These are phyloP conservation scores for Ypsolopha scabrella DNA, from an alignment of 2,888 invertebrate species.

Conservation along the genomic window DNA sequence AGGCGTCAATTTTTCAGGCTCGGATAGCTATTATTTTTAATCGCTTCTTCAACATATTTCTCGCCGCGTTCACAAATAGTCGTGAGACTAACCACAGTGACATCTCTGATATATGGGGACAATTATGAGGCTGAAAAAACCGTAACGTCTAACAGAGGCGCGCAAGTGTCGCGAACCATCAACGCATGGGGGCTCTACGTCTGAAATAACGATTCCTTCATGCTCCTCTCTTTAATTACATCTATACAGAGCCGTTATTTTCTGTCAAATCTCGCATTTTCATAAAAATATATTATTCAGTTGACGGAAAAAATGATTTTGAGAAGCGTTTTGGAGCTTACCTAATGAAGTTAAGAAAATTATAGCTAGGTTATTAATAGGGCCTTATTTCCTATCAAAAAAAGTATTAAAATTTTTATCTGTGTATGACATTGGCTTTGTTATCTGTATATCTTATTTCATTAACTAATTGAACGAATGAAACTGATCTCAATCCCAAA, in stretches of 20 bases:
- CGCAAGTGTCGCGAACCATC: conserved; percentile 43
- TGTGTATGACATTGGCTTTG: too few relatives aligned
- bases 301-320: too few relatives aligned
- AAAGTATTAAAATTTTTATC: too few relatives aligned
- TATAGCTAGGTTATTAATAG: too few relatives aligned
- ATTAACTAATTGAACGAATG: too few relatives aligned
- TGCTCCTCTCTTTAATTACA: conserved; percentile 2
- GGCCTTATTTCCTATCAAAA: too few relatives aligned
- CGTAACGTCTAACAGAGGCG: conserved; percentile 20
- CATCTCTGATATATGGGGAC: conserved; percentile 30
- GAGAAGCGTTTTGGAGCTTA: too few relatives aligned
- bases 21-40: conserved; percentile 30
- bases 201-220: conserved; percentile 33
- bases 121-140: conserved; percentile 52
- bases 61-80: conserved; percentile 5
- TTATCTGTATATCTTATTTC: too few relatives aligned
- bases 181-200: conserved; percentile 44
- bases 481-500: too few relatives aligned
- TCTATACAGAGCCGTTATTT: conserved; percentile 26
- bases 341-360: too few relatives aligned
- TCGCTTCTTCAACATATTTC: conserved; percentile 24
- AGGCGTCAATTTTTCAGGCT: conserved; percentile 32
- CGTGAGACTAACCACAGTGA: conserved; percentile 9
- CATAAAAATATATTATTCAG: too few relatives aligned
- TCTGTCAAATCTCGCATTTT: too few relatives aligned